A percentile compares a stretch with the other conserved stretches of the same genome.
phyloP scores from a whole-genome alignment of 2,797 vertebrate genomes.

The Nyctalus aviator region DNA sequence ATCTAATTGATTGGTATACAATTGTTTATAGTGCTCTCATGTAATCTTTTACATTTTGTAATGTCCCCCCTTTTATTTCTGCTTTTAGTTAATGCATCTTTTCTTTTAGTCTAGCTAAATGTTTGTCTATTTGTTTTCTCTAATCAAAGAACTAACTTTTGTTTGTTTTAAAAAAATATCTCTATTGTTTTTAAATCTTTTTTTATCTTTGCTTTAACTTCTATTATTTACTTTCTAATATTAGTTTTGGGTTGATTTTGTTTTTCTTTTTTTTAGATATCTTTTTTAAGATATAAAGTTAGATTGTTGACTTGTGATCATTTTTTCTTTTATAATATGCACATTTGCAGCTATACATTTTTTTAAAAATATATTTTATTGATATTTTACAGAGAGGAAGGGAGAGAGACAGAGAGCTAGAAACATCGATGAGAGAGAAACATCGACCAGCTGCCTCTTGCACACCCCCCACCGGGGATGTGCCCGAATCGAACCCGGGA shows the following conservation, averaged over 20 bases:
- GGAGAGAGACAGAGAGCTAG: no score
- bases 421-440: no score
- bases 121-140: not conserved
- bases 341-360: not conserved
- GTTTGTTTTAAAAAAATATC: not conserved
- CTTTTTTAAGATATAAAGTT: not conserved
- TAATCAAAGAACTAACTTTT: not conserved
- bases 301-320: not conserved
- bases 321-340: not conserved
- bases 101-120: not conserved
- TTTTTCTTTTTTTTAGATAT: slow-evolving; percentile 8
- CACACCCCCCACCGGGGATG: no score
- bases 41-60: not conserved
- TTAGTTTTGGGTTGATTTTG: not conserved
- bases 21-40: not conserved
- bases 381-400: no score
- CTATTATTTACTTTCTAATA: not conserved
- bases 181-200: not conserved
- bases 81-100: not conserved
- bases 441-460: no score
- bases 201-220: not conserved
- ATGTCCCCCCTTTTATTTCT: not conserved
- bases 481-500: no score
- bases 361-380: no score
- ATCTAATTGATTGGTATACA: not conserved